Base-by-base conservation (phyloP, 1,140 invertebrate genomes). In the Samia ricini region DNA sequence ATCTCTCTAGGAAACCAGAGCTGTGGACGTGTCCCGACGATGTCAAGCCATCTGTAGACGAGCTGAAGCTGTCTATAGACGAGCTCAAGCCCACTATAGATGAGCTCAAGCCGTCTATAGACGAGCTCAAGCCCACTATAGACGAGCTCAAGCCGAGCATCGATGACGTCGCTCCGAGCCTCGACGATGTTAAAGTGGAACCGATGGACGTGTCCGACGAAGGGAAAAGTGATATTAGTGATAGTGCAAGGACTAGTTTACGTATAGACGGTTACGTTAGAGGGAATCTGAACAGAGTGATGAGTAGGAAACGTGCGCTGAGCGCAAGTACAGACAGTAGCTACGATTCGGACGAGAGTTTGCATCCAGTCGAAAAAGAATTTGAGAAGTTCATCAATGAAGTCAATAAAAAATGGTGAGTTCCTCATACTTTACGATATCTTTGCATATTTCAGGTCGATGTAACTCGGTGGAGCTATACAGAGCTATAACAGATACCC, bases 341-440 rank as follows among this genome's bases (percentile, higher is more conserved):
- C 51, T 83, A 81, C 51, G 83, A 89, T 58, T 83, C 80, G 0
- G 83, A 87, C n/a, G 80, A 81, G 23, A 84, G 79, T 42, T 61
- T 89, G 60, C 74, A 81, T 51, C 87, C 87, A 0, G 85, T 86
- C 0, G 87, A 89, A 68, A 71, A 66, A 48, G 82, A 88, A 67
- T 89, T 89, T 61, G 81, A 85, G 63, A 74, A 76, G 64, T 87
- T 88, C 54, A 77, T 88, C 67, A 76, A 76, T 49, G 84, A 89
- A 56, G 84, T 88, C 29, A 84, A 85, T 74, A 85, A 79, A 57
- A 84, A 89, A 80, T 89, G 87, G 87, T 89, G 49, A 79, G 83
- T 76, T n/a, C n/a, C n/a, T n/a, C n/a, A n/a, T n/a, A n/a, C n/a
- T n/a, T n/a, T n/a, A n/a, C n/a, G n/a, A n/a, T n/a, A n/a, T n/a